Evolutionary conservation across 2,797 vertebrate genomes (phyloP), one percentile per base, ranked within the genome.

Genomic region (Telmatherina bonti): DNA sequence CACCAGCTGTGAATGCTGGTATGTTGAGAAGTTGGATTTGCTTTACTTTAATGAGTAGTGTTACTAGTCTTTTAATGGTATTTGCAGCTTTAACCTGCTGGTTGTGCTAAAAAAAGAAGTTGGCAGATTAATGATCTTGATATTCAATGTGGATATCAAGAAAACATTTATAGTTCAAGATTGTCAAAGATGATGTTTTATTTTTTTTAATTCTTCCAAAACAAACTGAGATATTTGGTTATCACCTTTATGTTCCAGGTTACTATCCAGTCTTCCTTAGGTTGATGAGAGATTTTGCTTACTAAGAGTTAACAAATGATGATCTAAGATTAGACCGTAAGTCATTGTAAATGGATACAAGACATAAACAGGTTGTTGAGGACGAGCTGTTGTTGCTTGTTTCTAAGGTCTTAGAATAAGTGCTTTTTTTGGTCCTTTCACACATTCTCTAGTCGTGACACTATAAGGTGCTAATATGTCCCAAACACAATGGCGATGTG

Each of bases 211-310:
- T 26, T 62, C 27, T 29, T 10, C 15, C 26, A 69, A 52, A 66
- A 67, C 59, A 72, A 65, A 63, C 26, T 56, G 30, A 51, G 35
- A 73, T 29, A 45, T 78, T 35, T n/a, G 81, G 35, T 71, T n/a
- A 26, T 72, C 45, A 54, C 22, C 33, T 72, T 74, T 24, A 65
- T 18, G 55, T 60, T 73, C 11, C 5, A 8, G 22, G 24, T 62
- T 31, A 13, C 20, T 38, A 7, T 56, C 35, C 45, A 59, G n/a
- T 67, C 26, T 68, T 72, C 55, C 61, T 58, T 13, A 5, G 49
- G 69, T 26, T n/a, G 68, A 1, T 56, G 29, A 73, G 24, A 79
- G 72, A 20, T 22, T 60, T 43, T 22, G 5, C 20, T 7, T n/a
- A 3, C 18, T 33, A 4, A 43, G 6, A 22, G 45, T 10, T 4